These are phyloP conservation scores for Sylvilagus bachmani DNA, from an alignment of 2,113 vertebrate species.

Conservation along the genomic window DNA sequence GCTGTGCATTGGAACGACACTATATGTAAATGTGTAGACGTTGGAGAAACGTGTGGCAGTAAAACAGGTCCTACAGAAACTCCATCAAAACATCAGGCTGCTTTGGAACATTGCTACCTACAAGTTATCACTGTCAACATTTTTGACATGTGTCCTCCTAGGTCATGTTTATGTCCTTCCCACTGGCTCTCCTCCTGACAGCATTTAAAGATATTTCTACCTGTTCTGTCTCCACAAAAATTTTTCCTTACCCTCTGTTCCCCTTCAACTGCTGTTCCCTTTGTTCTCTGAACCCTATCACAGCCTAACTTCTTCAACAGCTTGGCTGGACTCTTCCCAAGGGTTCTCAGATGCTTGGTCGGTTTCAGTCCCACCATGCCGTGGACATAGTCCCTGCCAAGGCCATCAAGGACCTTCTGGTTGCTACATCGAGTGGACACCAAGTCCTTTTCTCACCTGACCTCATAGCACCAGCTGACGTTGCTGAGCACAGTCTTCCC, in stretches of 20 bases:
- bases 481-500: not conserved
- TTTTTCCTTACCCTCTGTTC: not conserved
- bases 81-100: not conserved
- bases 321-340: not conserved
- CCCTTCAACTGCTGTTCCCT: not conserved
- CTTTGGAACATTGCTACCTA: not conserved
- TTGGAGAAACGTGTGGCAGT: not conserved
- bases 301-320: not conserved
- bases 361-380: not conserved
- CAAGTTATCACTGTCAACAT: not conserved
- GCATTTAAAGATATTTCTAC: not conserved
- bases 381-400: not conserved
- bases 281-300: not conserved
- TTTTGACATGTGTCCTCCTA: not conserved
- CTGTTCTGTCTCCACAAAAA: not conserved
- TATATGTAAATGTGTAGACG: not conserved
- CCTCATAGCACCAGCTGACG: not conserved
- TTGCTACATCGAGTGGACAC: not conserved
- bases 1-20: not conserved
- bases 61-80: not conserved
- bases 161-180: not conserved
- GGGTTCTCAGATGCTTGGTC: not conserved
- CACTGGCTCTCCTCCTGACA: not conserved
- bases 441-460: slow-evolving; percentile 1
- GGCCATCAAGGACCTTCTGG: not conserved